Percentiles rank a stretch among this genome's conserved stretches.
Conservation (phyloP, 2,797 vertebrate species). For the Lagodon rhomboides region DNA sequence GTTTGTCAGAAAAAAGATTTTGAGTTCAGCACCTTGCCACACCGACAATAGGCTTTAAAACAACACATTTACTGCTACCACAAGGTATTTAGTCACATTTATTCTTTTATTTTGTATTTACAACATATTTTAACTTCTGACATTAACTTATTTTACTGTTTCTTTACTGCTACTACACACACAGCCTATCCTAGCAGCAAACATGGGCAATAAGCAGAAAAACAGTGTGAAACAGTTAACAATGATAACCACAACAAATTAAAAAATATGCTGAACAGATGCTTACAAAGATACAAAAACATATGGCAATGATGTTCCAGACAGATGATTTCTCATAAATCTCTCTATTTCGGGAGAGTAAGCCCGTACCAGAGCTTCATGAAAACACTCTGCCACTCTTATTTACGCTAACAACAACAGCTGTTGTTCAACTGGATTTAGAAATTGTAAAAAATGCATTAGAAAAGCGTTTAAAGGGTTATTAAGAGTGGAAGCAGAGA, state of each 20-base stretch:
- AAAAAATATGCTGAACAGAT: constrained; percentile 12
- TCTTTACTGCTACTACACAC: background rate
- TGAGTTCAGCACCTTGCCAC: background rate
- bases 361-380: background rate
- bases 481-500: constrained; percentile 1
- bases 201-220: background rate
- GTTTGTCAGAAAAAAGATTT: background rate
- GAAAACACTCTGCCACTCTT: constrained; percentile 20
- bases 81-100: background rate
- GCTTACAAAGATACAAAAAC: constrained; percentile 27
- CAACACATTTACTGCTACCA: background rate
- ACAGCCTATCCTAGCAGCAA: background rate
- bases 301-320: background rate
- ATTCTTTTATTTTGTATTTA: background rate
- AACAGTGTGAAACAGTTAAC: background rate
- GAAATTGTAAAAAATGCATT: background rate
- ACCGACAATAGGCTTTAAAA: background rate
- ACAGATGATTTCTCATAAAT: background rate
- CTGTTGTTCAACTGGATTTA: constrained; percentile 3
- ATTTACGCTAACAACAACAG: constrained; percentile 50
- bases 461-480: background rate
- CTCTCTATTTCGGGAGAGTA: constrained; percentile 16
- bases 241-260: background rate
- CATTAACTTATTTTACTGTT: background rate
- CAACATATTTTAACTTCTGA: background rate